phyloP scores from a whole-genome alignment of 2,888 invertebrate genomes.

The Heliconius ethilla region DNA sequence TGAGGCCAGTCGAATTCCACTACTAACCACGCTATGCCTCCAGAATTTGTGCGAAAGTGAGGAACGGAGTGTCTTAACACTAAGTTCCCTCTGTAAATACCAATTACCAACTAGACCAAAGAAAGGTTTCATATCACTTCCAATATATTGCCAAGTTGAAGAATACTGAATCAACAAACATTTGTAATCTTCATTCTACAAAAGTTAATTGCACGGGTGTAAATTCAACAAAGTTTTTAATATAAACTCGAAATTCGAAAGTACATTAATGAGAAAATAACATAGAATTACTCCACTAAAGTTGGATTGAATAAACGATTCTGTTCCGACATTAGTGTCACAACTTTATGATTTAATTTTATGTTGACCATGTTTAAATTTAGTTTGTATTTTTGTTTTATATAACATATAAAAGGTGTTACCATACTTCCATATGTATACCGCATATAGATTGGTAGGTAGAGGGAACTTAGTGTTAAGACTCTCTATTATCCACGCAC shows the following conservation, averaged over 20 bases:
- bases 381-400: neutral
- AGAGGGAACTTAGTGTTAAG: no score
- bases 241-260: conserved; percentile 66
- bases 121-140: no score
- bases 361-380: conserved; percentile 44
- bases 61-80: no score
- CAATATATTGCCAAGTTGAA: neutral
- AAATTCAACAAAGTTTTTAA: conserved; percentile 73
- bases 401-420: neutral
- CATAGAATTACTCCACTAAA: conserved; percentile 71
- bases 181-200: conserved; percentile 25
- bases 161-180: neutral
- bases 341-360: conserved; percentile 73
- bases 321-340: conserved; percentile 63
- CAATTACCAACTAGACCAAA: no score
- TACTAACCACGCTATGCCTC: no score
- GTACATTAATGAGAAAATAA: conserved; percentile 78
- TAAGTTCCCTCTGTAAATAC: no score
- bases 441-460: no score
- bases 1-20: no score
- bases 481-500: no score
- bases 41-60: no score
- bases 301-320: conserved; percentile 79
- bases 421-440: neutral
- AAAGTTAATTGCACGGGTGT: conserved; percentile 52